phyloP scores from a whole-genome alignment of 2,888 invertebrate genomes.

The Beris morrisii region DNA sequence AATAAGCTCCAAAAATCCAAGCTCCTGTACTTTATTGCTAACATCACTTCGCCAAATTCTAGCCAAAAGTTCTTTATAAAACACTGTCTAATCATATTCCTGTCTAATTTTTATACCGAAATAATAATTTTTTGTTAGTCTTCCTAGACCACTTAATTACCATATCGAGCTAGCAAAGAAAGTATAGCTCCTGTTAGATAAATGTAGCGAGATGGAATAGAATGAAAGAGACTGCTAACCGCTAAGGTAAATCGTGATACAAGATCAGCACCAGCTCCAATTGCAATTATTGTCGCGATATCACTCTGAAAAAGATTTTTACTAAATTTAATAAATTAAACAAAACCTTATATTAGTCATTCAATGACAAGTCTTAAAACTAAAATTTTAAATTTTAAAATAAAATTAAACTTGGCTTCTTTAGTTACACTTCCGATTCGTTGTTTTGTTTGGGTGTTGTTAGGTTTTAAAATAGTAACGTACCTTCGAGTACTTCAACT shows the following conservation, averaged over 20 bases:
- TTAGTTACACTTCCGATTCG: too few species aligned
- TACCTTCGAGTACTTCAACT: slow-evolving; percentile 51
- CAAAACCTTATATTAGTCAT: background rate
- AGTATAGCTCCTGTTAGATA: slow-evolving; percentile 68
- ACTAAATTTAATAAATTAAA: background rate
- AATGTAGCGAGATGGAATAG: slow-evolving; percentile 65
- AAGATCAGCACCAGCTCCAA: slow-evolving; percentile 70
- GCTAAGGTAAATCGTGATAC: slow-evolving; percentile 66
- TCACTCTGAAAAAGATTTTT: slow-evolving; percentile 56
- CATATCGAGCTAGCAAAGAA: slow-evolving; percentile 68
- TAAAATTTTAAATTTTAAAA: too few species aligned
- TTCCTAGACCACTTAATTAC: slow-evolving; percentile 56
- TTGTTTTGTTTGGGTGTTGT: too few species aligned
- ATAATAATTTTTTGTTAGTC: too few species aligned
- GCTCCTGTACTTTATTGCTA: too few species aligned
- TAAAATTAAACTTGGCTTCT: too few species aligned
- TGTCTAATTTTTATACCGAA: too few species aligned
- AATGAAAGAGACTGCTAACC: slow-evolving; percentile 63
- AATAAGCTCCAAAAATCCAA: too few species aligned
- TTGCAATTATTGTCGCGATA: slow-evolving; percentile 69
- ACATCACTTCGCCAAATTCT: too few species aligned
- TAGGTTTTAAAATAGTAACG: slow-evolving; percentile 16
- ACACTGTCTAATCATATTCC: too few species aligned
- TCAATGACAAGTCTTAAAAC: too few species aligned
- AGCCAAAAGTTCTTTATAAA: too few species aligned